Evolutionary conservation across 2,797 vertebrate genomes (phyloP).

Genomic region (Melanotaenia nigrans): DNA sequence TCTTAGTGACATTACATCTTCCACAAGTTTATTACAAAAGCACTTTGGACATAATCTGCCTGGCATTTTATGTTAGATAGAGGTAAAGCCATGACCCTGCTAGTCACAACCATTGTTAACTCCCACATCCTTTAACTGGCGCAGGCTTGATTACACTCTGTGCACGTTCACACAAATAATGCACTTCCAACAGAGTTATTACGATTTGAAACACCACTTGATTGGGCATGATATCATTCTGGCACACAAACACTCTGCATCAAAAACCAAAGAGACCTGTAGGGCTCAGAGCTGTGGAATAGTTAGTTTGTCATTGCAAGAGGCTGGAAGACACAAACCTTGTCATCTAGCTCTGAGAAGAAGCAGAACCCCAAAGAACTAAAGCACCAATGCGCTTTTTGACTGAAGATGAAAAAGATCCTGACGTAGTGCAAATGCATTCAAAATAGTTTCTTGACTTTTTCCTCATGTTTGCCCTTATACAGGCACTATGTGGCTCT

Average conservation of each 20-base stretch:
- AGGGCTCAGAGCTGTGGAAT: slow-evolving; percentile 63
- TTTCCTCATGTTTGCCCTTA: slow-evolving; percentile 83
- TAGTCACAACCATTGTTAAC: slow-evolving; percentile 72
- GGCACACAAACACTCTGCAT: slow-evolving; percentile 79
- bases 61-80: slow-evolving; percentile 37
- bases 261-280: slow-evolving; percentile 76
- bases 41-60: slow-evolving; percentile 19
- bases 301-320: slow-evolving; percentile 44
- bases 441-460: slow-evolving; percentile 81
- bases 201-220: slow-evolving; percentile 85
- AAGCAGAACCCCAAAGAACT: slow-evolving; percentile 72
- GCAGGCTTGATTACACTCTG: slow-evolving; percentile 80
- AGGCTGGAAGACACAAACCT: slow-evolving; percentile 45
- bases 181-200: slow-evolving; percentile 85
- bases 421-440: slow-evolving; percentile 66
- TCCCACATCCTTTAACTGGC: slow-evolving; percentile 67
- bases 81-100: slow-evolving; percentile 62
- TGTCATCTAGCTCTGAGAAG: slow-evolving; percentile 69
- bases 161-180: slow-evolving; percentile 83
- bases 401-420: slow-evolving; percentile 76
- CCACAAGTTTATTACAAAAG: slow-evolving; percentile 21
- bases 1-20: slow-evolving; percentile 27
- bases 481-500: slow-evolving; percentile 78
- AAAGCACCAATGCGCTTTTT: slow-evolving; percentile 55
- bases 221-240: slow-evolving; percentile 84